Base-by-base conservation (phyloP, 2,888 invertebrate genomes). In the Sphinx pinastri region DNA sequence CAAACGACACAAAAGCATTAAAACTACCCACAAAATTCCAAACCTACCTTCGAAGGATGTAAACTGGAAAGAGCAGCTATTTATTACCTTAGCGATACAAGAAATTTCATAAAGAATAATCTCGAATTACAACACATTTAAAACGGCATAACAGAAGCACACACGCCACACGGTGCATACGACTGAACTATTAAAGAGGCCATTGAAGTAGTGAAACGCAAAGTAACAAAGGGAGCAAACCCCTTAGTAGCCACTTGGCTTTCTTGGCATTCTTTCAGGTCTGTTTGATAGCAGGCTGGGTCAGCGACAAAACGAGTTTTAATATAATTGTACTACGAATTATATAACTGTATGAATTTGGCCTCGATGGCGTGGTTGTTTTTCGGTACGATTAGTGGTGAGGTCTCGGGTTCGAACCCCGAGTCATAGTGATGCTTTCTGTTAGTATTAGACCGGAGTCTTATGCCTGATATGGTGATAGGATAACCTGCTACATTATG, bases 261-360 rank as follows among this genome's bases (percentile, higher is more conserved):
- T 87, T 87, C 88, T 85, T 87, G 87, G 87, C 87, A 81, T 84
- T 83, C 85, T 85, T 84, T 84, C 84, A 87, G 84, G 76, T 79
- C 78, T 77, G 78, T 83, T 84, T 84, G 80, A 82, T 81, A 78
- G 74, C 77, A 72, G 76, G 68, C 71, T 73, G 75, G 77, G 75
- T 75, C 76, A 75, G 74, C 76, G 74, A 68, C 73, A 68, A 72
- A 69, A 71, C 55, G 58, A 67, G 70, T 11, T 68, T 58, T 66
- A 71, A 71, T 67, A 67, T 59, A 57, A 70, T 70, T 70, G 55
- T 71, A 67, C 60, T 38, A 16, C 49, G 51, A 68, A 67, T 70
- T 69, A 71, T 58, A 51, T 70, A 49, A 45, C 54, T 63, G 58
- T 25, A 4, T 25, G 25, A 19, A 47, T 38, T 38, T 38, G 38